A percentile compares a stretch with the other conserved stretches of the same genome.
phyloP scores from a whole-genome alignment of 1,140 invertebrate genomes.

The Lasioglossum albipes region DNA sequence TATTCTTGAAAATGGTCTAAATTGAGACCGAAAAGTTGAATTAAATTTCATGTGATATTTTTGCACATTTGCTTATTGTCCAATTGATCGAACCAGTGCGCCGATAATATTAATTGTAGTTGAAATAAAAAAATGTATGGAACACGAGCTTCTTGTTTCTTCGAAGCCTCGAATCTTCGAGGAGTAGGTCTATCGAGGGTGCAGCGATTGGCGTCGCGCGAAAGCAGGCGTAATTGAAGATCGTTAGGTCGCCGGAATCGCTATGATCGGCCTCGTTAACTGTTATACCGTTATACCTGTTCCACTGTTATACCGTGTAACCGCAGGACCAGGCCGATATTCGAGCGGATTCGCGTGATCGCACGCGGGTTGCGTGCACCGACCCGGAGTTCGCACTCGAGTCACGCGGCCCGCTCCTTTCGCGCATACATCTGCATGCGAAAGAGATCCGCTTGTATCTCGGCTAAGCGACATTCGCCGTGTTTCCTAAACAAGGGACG shows the following conservation, averaged over 20 bases:
- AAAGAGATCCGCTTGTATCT: background rate
- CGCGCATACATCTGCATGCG: conserved; percentile 4
- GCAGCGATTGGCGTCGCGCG: background rate
- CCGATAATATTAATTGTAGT: too few species aligned
- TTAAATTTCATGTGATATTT: too few species aligned
- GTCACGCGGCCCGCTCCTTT: conserved; percentile 9
- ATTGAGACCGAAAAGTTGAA: too few species aligned
- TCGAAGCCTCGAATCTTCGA: too few species aligned
- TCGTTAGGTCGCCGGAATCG: background rate
- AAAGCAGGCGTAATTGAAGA: conserved; percentile 2
- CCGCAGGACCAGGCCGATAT: background rate
- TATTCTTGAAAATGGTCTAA: too few species aligned
- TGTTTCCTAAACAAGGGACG: background rate
- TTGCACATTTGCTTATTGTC: too few species aligned
- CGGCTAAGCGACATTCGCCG: background rate
- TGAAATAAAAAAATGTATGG: too few species aligned
- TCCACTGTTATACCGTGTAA: too few species aligned
- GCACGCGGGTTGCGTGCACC: conserved; percentile 1
- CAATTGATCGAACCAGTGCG: too few species aligned
- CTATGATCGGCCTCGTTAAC: conserved; percentile 6
- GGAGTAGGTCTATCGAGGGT: too few species aligned
- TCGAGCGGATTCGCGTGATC: background rate
- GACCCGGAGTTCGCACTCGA: conserved; percentile 1
- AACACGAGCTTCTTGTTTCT: too few species aligned
- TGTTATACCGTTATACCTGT: background rate